These are phyloP conservation scores for Pollenia griseotomentosa DNA, from an alignment of 2,888 invertebrate genomes.

Conservation along the genomic window DNA sequence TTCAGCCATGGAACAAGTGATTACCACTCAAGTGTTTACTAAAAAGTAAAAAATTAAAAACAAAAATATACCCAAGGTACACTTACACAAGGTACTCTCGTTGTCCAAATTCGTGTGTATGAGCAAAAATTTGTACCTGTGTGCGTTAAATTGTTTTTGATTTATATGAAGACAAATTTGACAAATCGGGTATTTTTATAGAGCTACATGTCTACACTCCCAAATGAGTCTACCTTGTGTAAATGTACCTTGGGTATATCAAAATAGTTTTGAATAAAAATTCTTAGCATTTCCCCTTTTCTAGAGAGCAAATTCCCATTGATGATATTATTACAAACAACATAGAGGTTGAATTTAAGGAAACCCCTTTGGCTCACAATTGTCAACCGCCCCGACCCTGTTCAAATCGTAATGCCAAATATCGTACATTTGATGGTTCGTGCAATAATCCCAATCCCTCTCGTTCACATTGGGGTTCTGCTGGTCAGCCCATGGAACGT, in stretches of 20 bases:
- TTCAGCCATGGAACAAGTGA: slow-evolving; percentile 85
- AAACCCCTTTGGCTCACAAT: slow-evolving; percentile 79
- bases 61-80: neutral
- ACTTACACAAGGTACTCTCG: too few relatives aligned
- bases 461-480: slow-evolving; percentile 87
- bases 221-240: too few relatives aligned
- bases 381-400: slow-evolving; percentile 84
- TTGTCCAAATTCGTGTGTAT: too few relatives aligned
- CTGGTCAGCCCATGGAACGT: slow-evolving; percentile 87
- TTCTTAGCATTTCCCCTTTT: neutral
- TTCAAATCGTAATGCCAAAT: slow-evolving; percentile 84
- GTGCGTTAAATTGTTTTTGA: too few relatives aligned
- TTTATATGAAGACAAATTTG: too few relatives aligned
- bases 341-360: slow-evolving; percentile 81
- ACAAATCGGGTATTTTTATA: too few relatives aligned
- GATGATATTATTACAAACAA: slow-evolving; percentile 82
- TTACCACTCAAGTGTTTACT: slow-evolving; percentile 85
- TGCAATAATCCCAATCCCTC: slow-evolving; percentile 89
- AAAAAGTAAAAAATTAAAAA: slow-evolving; percentile 81
- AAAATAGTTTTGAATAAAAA: neutral
- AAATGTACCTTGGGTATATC: too few relatives aligned
- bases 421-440: slow-evolving; percentile 90
- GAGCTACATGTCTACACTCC: too few relatives aligned
- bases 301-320: slow-evolving; percentile 79
- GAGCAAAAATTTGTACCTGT: too few relatives aligned